Base-by-base conservation (phyloP, 2,113 vertebrate species). In the Muscicapa adusta region DNA sequence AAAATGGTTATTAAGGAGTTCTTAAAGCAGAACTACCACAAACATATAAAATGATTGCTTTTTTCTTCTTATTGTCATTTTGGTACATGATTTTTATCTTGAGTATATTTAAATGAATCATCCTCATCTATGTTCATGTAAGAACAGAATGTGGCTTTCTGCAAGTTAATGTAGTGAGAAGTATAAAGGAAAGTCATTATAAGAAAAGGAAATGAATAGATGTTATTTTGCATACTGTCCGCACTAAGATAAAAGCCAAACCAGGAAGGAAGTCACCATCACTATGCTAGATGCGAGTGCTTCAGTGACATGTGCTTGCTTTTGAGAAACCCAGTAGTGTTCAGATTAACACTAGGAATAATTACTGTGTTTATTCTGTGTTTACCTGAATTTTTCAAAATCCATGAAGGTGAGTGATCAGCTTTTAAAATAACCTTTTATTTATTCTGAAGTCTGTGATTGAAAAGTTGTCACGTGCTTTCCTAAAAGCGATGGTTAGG, bases 311-410 rank as follows among this genome's bases (percentile, higher is more conserved):
- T 97, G 96, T 96, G 97, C 94, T 82, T 57, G 92, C 96, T 96
- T 71, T 99, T 99, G 98, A 96, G 98, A 83, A 98, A 97, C 95
- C 88, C 96, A 51, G 93, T 91, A 14, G 47, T 98, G 75, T 85
- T 97, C 72, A 99, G 98, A 98, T 97, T 99, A 82, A 31, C 97
- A 75, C 57, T 98, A 40, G 97, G 98, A 71, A 91, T 99, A 95
- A 95, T 99, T 93, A 96, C 98, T 7, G 60, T 95, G 54, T 98
- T 99, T 90, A 98, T 99, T 97, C 91, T 99, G 85, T 98, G 98
- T 93, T 98, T 99, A 76, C 98, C 98, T 57, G 99, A 99, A 57
- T 98, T 98, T 97, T 99, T 99, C 97, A 97, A 97, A 78, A 92
- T 97, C 84, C 51, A 97, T 45, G 96, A 97, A 98, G 98, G 98